A percentile compares a stretch with the other conserved stretches of the same genome.
Evolutionary conservation across 2,888 invertebrate genomes (phyloP).

Genomic region (Nebria brevicollis): DNA sequence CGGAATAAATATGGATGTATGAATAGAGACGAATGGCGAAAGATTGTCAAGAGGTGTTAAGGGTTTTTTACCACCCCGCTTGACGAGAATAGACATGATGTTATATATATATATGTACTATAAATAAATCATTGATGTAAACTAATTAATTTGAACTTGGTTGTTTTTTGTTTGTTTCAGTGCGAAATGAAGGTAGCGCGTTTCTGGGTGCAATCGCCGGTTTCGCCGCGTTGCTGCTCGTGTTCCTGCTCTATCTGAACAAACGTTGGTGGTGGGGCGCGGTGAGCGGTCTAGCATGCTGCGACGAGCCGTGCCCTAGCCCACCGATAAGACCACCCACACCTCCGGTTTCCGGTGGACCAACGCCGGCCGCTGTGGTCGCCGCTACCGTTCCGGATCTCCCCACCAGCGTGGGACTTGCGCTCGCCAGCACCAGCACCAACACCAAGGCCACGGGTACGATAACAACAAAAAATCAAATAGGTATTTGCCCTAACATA

Average conservation of each 20-base stretch:
- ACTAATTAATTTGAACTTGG: not conserved
- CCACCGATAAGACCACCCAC: slow-evolving; percentile 61
- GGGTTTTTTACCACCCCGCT: too few species aligned
- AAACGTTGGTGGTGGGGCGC: slow-evolving; percentile 79
- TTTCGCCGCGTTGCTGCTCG: slow-evolving; percentile 82
- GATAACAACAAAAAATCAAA: slow-evolving; percentile 11
- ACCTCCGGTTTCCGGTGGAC: slow-evolving; percentile 59
- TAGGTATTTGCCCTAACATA: not conserved
- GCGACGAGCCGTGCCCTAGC: slow-evolving; percentile 67
- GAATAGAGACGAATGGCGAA: too few species aligned
- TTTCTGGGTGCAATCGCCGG: slow-evolving; percentile 89
- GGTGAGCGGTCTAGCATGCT: slow-evolving; percentile 70
- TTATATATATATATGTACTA: not conserved
- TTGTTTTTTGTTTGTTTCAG: slow-evolving; percentile 56
- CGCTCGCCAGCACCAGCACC: not conserved
- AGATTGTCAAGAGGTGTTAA: too few species aligned
- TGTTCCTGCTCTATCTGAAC: slow-evolving; percentile 88
- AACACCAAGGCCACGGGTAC: not conserved
- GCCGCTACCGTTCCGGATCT: not conserved
- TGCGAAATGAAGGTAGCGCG: slow-evolving; percentile 85
- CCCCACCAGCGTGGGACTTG: not conserved
- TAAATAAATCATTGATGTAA: not conserved
- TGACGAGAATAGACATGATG: too few species aligned
- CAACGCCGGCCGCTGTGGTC: slow-evolving; percentile 8
- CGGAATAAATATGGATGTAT: too few species aligned